Base-by-base conservation (phyloP, 2,888 invertebrate species). In the Clivina fossor region DNA sequence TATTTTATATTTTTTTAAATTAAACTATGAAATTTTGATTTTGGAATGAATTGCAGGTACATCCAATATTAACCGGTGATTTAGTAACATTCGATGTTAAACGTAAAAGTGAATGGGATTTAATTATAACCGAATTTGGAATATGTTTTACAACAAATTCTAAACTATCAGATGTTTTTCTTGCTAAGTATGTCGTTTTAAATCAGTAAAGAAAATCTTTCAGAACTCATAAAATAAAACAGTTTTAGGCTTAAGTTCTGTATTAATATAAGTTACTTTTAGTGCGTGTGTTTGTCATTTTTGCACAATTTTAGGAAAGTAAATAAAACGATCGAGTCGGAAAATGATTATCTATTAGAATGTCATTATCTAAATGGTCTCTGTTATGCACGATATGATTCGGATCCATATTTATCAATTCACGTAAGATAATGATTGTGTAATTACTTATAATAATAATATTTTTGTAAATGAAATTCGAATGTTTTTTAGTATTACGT, bases 81-180 rank as follows among this genome's bases (percentile, higher is more conserved):
- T 68, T 76, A 3, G 74, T 76, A 1, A 78, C 80, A 47, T 78
- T 77, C 1, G 76, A 77, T 18, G 69, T 66, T 1, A 65, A 66
- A 43, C 62, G 65, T 1, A 66, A 68, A 60, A 62, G 64, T 2
- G 62, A 65, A 1, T 82, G 80, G 80, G 68, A 69, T 0, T 71
- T 78, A 0, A 76, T 83, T 1, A 79, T 86, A 75, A 84, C 85
- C 0, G 87, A 88, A 63, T 71, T 78, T 4, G 87, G 87, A 0
- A 73, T 78, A 0, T 88, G 87, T 62, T 82, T 81, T 65, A 76
- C 78, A 2, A 79, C 82, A 22, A 86, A 86, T 65, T 82, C 85
- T 0, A 69, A 80, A 20, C 79, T 82, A 5, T 63, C 79, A 0
- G 65, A 72, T 30, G 74, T 81, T 50, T 70, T 80, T 79, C 2